phyloP scores from a whole-genome alignment of 2,113 vertebrate species.

The Thymallus thymallus region DNA sequence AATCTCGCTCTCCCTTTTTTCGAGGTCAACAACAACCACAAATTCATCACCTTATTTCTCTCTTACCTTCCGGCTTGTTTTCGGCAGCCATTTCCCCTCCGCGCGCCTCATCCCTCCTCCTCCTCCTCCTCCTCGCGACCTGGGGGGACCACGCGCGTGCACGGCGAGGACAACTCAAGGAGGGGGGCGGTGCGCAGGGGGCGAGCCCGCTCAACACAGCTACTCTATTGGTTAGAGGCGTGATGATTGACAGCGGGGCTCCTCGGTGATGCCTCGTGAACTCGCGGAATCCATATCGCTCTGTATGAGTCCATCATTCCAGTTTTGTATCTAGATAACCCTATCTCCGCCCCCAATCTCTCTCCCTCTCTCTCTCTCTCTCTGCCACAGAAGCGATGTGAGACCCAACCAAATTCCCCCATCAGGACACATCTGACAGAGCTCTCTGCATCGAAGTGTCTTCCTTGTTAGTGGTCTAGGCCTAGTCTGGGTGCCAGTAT shows the following conservation, averaged over 20 bases:
- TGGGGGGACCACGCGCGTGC: slow-evolving; percentile 69
- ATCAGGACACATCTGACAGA: not conserved
- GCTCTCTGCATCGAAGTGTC: not conserved
- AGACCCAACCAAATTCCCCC: not conserved
- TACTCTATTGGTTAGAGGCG: slow-evolving; percentile 52
- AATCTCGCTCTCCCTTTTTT: not conserved
- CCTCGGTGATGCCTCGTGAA: slow-evolving; percentile 52
- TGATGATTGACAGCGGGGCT: slow-evolving; percentile 60
- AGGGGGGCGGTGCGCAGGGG: slow-evolving; percentile 58
- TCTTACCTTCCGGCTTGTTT: slow-evolving; percentile 98
- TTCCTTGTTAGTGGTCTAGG: no score
- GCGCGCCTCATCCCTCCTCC: slow-evolving; percentile 94
- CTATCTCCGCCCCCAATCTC: slow-evolving; percentile 38
- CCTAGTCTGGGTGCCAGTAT: not conserved
- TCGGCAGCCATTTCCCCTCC: slow-evolving; percentile 98
- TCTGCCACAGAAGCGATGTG: not conserved
- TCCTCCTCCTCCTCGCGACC: slow-evolving; percentile 76
- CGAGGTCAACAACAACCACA: slow-evolving; percentile 45
- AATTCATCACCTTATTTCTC: slow-evolving; percentile 60
- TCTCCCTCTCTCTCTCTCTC: slow-evolving; percentile 33
- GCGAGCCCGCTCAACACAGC: slow-evolving; percentile 59
- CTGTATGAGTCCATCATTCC: slow-evolving; percentile 24
- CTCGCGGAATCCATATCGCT: slow-evolving; percentile 57
- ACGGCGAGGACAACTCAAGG: slow-evolving; percentile 75
- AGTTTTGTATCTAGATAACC: slow-evolving; percentile 18